Percentiles rank a stretch among this genome's conserved stretches.
Conservation (phyloP, 2,888 invertebrate species). For the Dioctria rufipes region DNA sequence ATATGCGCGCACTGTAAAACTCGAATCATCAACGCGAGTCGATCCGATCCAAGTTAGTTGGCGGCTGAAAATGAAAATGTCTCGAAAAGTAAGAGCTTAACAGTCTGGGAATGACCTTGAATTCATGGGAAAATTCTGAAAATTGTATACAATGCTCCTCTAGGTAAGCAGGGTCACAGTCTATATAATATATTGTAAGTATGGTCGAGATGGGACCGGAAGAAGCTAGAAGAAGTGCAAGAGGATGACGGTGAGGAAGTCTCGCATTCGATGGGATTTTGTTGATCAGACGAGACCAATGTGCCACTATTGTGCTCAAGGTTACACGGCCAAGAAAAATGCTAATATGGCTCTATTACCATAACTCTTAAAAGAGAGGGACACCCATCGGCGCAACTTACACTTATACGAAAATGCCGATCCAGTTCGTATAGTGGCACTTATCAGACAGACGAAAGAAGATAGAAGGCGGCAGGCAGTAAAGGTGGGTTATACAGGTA, state of each 20-base stretch:
- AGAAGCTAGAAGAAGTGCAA: background rate
- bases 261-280: slow-evolving; percentile 23
- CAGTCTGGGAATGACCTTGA: slow-evolving; percentile 57
- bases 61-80: slow-evolving; percentile 49
- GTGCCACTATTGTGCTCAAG: slow-evolving; percentile 32
- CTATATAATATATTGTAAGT: background rate
- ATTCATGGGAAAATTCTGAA: slow-evolving; percentile 54
- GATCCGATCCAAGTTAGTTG: background rate
- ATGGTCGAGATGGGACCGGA: background rate
- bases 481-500: background rate
- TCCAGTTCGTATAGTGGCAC: background rate
- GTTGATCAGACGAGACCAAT: slow-evolving; percentile 51
- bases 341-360: background rate
- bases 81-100: slow-evolving; percentile 55
- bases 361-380: background rate
- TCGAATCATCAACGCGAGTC: too few species aligned
- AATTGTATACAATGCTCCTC: slow-evolving; percentile 7
- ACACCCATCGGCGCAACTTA: background rate
- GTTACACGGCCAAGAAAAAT: slow-evolving; percentile 11
- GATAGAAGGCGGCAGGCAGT: background rate
- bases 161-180: slow-evolving; percentile 11
- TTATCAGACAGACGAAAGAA: background rate
- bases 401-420: background rate
- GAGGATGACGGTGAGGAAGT: slow-evolving; percentile 1
- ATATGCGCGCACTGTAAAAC: too few species aligned